These are phyloP conservation scores for Papilio glaucus DNA, from an alignment of 1,140 invertebrate species.

Conservation along the genomic window DNA sequence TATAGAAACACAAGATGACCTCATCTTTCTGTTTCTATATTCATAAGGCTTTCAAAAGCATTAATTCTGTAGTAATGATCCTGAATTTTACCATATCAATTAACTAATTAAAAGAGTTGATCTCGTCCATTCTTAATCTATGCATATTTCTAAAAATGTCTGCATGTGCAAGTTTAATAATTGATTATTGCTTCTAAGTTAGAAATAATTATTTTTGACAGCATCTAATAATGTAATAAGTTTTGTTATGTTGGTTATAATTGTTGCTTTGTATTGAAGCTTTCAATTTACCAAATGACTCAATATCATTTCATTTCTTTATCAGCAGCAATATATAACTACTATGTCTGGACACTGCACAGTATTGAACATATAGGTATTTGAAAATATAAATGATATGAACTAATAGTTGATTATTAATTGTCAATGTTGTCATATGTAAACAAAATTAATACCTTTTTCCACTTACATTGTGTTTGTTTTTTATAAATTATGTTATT, in stretches of 20 bases:
- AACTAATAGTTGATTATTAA: neutral
- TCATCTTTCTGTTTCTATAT: too few species aligned
- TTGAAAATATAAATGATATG: constrained; percentile 10
- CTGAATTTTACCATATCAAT: too few species aligned
- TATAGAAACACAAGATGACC: too few species aligned
- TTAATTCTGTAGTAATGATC: too few species aligned
- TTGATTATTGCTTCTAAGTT: too few species aligned
- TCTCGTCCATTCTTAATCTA: too few species aligned
- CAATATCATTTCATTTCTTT: neutral
- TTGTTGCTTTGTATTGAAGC: constrained; percentile 7
- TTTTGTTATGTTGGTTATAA: constrained; percentile 13
- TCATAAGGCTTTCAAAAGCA: too few species aligned
- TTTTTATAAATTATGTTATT: neutral
- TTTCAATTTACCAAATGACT: constrained; percentile 13
- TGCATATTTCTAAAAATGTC: too few species aligned
- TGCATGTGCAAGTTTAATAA: too few species aligned
- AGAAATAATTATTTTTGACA: too few species aligned
- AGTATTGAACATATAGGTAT: constrained; percentile 1
- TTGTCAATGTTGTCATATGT: neutral
- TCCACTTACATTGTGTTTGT: neutral
- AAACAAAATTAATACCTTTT: neutral
- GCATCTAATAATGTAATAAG: too few species aligned
- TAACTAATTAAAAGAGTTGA: too few species aligned
- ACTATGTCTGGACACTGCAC: neutral
- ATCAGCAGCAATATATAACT: neutral